Evolutionary conservation across 2,888 invertebrate genomes (phyloP).

Genomic region (Drosophila greeni): DNA sequence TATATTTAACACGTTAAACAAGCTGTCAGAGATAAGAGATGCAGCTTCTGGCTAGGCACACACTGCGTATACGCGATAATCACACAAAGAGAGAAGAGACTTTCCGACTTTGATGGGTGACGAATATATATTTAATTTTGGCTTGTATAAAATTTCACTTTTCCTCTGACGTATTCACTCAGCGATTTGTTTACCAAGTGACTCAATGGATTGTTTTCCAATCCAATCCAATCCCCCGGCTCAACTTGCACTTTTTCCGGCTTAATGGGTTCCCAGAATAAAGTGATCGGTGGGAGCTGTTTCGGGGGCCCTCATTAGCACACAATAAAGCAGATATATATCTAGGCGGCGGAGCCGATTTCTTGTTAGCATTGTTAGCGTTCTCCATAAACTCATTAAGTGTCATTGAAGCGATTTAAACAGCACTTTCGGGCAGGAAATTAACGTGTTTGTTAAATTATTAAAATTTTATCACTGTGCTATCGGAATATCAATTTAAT

Average conservation of each 20-base stretch:
- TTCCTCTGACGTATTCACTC: conserved; percentile 56
- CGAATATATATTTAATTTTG: conserved; percentile 32
- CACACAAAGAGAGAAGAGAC: conserved; percentile 2
- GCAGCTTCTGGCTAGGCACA: conserved; percentile 17
- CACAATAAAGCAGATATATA: conserved; percentile 57
- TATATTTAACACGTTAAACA: conserved; percentile 29
- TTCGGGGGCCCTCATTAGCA: conserved; percentile 61
- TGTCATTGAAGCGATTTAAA: conserved; percentile 30
- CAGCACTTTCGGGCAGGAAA: conserved; percentile 16
- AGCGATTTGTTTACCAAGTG: conserved; percentile 46
- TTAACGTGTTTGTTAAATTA: conserved; percentile 27
- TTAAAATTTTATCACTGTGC: conserved; percentile 13
- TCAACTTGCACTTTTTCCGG: conserved; percentile 26
- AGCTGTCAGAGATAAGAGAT: conserved; percentile 13
- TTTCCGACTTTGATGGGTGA: conserved; percentile 58
- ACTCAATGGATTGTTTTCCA: conserved; percentile 47
- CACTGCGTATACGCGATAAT: conserved; percentile 30
- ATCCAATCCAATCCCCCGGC: conserved; percentile 3
- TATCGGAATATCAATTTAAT: neutral
- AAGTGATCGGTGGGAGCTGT: conserved; percentile 51
- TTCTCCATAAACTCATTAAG: conserved; percentile 51
- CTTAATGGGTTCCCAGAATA: conserved; percentile 14
- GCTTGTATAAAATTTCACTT: conserved; percentile 59
- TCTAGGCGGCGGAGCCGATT: conserved; percentile 18
- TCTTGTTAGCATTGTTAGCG: conserved; percentile 47